These are phyloP conservation scores for Ovibos moschatus DNA, from an alignment of 2,113 vertebrate species.

Conservation along the genomic window DNA sequence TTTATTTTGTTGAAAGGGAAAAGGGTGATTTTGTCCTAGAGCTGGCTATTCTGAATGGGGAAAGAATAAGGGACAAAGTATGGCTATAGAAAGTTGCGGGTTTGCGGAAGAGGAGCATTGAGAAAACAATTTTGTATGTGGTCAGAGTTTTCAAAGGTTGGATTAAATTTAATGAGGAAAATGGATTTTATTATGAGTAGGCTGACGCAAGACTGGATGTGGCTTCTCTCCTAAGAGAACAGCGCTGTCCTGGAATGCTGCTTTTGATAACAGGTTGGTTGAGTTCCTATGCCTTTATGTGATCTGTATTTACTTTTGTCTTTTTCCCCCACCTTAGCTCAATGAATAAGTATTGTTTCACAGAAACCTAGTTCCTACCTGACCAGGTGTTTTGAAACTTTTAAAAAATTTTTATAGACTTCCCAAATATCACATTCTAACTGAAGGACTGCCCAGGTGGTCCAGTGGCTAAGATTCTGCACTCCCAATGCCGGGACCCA, in stretches of 20 bases:
- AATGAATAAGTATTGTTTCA: background rate
- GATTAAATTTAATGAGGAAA: background rate
- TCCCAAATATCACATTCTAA: background rate
- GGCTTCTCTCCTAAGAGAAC: background rate
- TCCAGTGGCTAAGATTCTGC: background rate
- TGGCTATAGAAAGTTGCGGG: background rate
- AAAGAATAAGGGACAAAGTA: background rate
- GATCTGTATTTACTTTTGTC: background rate
- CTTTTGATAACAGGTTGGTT: background rate
- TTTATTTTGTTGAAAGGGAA: background rate
- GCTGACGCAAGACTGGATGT: background rate
- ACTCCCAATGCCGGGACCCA: background rate
- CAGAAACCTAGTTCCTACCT: background rate
- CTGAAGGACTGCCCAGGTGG: background rate
- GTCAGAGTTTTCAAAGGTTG: background rate
- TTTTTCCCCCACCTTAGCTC: background rate
- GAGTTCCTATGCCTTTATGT: background rate
- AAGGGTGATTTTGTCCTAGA: background rate
- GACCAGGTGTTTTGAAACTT: background rate
- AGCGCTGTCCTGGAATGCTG: background rate
- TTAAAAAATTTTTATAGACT: background rate
- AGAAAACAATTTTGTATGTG: background rate
- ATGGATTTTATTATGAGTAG: background rate
- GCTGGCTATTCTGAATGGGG: background rate
- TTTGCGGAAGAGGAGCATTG: background rate